Evolutionary conservation across 2,113 vertebrate species (phyloP).

Genomic region (Columba janthina): DNA sequence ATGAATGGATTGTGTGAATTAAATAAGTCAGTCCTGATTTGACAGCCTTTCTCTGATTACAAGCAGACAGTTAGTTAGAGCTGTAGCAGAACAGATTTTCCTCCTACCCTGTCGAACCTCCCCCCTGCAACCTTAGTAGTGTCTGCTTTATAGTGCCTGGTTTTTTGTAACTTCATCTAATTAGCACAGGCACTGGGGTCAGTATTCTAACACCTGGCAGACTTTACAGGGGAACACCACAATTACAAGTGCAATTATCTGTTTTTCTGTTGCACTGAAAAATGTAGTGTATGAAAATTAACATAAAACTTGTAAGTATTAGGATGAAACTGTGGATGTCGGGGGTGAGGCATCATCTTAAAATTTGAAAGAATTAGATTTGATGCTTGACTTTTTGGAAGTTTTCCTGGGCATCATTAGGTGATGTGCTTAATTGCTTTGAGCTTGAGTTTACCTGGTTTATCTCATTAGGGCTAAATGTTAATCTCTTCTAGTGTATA

Average conservation of each 20-base stretch:
- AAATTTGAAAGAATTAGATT: neutral
- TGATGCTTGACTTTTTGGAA: neutral
- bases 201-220: conserved; percentile 38
- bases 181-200: conserved; percentile 22
- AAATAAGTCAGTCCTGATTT: neutral
- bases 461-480: neutral
- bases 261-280: conserved; percentile 28
- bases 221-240: neutral
- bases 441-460: neutral
- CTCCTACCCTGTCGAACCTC: neutral
- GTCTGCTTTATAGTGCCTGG: neutral
- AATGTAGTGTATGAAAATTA: conserved; percentile 32
- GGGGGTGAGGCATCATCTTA: neutral
- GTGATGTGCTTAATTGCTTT: neutral
- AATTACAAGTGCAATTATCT: conserved; percentile 36
- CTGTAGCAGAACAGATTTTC: conserved; percentile 29
- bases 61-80: conserved; percentile 35
- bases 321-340: neutral
- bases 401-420: neutral
- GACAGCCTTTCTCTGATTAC: conserved; percentile 5
- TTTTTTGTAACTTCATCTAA: conserved; percentile 23
- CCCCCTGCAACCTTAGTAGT: neutral
- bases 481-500: neutral
- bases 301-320: neutral
- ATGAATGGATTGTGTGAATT: neutral